These are phyloP conservation scores for Rhyacophila evoluta DNA, from an alignment of 2,888 invertebrate species.

Conservation along the genomic window DNA sequence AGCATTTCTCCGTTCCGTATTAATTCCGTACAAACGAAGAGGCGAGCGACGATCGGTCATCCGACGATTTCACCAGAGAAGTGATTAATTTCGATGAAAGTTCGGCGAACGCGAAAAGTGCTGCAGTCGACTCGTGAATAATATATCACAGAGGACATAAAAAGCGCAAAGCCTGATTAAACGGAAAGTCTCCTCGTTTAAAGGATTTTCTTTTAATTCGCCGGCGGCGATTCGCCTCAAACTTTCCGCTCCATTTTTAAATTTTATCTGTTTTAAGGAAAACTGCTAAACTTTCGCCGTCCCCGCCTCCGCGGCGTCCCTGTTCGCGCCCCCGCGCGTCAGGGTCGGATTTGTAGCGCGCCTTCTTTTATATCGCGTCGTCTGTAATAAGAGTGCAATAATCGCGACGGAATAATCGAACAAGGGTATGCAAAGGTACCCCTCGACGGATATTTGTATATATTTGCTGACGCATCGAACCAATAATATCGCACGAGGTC, in stretches of 20 bases:
- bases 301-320: not conserved
- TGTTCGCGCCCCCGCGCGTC: not conserved
- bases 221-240: constrained; percentile 38
- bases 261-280: constrained; percentile 42
- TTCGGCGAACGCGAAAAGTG: not conserved
- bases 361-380: not conserved
- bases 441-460: too few species aligned
- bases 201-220: constrained; percentile 18
- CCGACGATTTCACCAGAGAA: not conserved
- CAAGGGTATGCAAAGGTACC: too few species aligned
- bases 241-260: constrained; percentile 38
- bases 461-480: too few species aligned
- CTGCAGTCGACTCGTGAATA: not conserved
- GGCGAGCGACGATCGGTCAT: not conserved
- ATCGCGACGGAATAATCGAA: too few species aligned
- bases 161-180: constrained; percentile 8
- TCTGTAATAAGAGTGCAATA: too few species aligned
- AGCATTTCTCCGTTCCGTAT: not conserved
- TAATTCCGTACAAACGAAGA: not conserved
- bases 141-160: not conserved
- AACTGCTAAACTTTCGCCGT: constrained; percentile 9
- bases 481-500: too few species aligned
- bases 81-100: constrained; percentile 3
- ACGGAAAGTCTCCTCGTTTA: constrained; percentile 9
- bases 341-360: not conserved